Evolutionary conservation across 2,797 vertebrate genomes (phyloP), one percentile per base, ranked within the genome.

Genomic region (Spea hammondii): DNA sequence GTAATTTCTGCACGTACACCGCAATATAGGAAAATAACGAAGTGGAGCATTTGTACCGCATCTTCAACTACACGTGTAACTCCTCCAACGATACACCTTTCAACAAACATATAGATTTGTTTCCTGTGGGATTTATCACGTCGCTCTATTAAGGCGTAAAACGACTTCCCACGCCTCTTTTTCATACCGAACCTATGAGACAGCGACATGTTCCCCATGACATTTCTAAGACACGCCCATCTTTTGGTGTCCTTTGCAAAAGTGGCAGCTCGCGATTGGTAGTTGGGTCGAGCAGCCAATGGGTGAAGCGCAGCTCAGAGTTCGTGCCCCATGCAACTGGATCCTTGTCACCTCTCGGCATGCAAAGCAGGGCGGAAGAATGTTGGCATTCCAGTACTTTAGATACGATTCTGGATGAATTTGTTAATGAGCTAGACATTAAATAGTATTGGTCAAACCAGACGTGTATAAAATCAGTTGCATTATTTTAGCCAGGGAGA

Each of bases 191-290:
- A 17, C 59, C 59, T 17, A 62, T 62, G 4, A 17, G n/a, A 62
- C 59, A 62, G 9, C 59, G 59, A 62, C 59, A 17, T 62, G 59
- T 62, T 17, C 59, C 59, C 9, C 12, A 62, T 62, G 9, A 17
- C 55, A 10, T 1, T 3, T 13, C 6, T 13, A 5, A 57, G 55
- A 1, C 12, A 32, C 59, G 59, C 59, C 14, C 5, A 62, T 32
- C 1, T 32, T 62, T 4, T 6, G 1, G 14, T 62, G 14, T 17
- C 9, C 59, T 62, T 32, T 62, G 59, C 59, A 62, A 62, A 62
- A 62, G 59, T 62, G 59, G 59, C 59, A 62, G 59, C 9, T 62
- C 14, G n/a, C 59, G n/a, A 62, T 62, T 62, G 59, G 59, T 12
- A 6, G 12, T 17, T 62, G 59, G 7, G 4, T 9, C 5, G 32